Evolutionary conservation across 1,140 invertebrate genomes (phyloP).

Genomic region (Eupeodes corollae): DNA sequence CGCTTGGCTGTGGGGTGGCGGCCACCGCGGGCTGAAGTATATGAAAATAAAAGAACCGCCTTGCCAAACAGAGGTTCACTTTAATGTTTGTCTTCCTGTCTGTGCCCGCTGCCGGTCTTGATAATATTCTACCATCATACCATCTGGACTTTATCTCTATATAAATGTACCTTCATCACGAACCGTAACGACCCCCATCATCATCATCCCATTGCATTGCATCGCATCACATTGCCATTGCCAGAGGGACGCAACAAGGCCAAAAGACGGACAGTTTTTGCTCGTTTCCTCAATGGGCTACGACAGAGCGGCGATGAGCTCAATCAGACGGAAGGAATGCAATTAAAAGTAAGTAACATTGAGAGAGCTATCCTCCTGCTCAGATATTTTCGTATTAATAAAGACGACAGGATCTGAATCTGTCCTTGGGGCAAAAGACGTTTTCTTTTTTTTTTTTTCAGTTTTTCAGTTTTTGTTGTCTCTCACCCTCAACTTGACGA

Average conservation of each 20-base stretch:
- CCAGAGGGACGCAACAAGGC: slow-evolving; percentile 32
- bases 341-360: slow-evolving; percentile 27
- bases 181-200: not conserved
- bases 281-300: slow-evolving; percentile 29
- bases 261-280: slow-evolving; percentile 32
- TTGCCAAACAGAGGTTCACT: slow-evolving; percentile 2
- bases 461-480: slow-evolving; percentile 5
- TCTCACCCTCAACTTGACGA: slow-evolving; percentile 1
- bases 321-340: slow-evolving; percentile 33
- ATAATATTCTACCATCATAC: not conserved
- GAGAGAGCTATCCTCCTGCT: no score
- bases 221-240: not conserved
- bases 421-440: slow-evolving; percentile 8
- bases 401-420: no score
- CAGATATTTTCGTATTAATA: no score
- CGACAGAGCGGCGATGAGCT: slow-evolving; percentile 30
- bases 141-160: not conserved
- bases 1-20: slow-evolving; percentile 6
- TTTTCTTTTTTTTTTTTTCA: slow-evolving; percentile 13
- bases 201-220: not conserved
- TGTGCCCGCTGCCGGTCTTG: slow-evolving; percentile 9
- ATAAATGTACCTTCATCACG: not conserved
- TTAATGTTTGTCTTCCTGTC: slow-evolving; percentile 19
- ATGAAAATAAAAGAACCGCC: not conserved
- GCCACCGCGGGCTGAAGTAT: not conserved